Percentiles rank a stretch among this genome's conserved stretches.
phyloP scores from a whole-genome alignment of 2,888 invertebrate genomes.

The Vandiemenella viatica region DNA sequence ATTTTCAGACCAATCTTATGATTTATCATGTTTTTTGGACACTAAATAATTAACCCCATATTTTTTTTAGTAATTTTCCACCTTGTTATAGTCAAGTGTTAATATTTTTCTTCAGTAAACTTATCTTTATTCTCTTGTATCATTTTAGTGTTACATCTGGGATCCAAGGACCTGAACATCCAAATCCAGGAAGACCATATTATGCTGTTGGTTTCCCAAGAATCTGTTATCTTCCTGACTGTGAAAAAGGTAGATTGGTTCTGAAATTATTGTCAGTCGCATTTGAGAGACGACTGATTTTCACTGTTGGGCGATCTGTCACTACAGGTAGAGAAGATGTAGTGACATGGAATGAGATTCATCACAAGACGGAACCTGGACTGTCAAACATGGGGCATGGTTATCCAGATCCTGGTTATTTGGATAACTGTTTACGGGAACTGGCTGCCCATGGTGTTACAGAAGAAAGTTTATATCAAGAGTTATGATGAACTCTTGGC shows the following conservation, averaged over 20 bases:
- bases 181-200: constrained; percentile 68
- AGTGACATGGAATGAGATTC: constrained; percentile 81
- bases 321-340: constrained; percentile 86
- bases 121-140: constrained; percentile 5
- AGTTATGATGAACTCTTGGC: constrained; percentile 25
- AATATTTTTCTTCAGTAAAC: too few relatives aligned
- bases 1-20: too few relatives aligned
- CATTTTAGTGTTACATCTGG: constrained; percentile 66
- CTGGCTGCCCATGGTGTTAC: constrained; percentile 40
- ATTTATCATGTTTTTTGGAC: too few relatives aligned
- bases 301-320: constrained; percentile 71
- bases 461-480: constrained; percentile 24
- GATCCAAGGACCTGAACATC: constrained; percentile 63
- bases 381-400: constrained; percentile 39
- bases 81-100: too few relatives aligned
- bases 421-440: constrained; percentile 47
- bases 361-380: constrained; percentile 67
- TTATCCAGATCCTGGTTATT: constrained; percentile 62
- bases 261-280: constrained; percentile 60
- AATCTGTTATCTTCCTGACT: constrained; percentile 71
- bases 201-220: constrained; percentile 79
- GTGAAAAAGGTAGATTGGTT: constrained; percentile 62
- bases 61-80: too few relatives aligned
- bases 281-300: constrained; percentile 69
- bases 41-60: too few relatives aligned